phyloP scores from a whole-genome alignment of 2,888 invertebrate species.

The Lasioglossum figueresi region DNA sequence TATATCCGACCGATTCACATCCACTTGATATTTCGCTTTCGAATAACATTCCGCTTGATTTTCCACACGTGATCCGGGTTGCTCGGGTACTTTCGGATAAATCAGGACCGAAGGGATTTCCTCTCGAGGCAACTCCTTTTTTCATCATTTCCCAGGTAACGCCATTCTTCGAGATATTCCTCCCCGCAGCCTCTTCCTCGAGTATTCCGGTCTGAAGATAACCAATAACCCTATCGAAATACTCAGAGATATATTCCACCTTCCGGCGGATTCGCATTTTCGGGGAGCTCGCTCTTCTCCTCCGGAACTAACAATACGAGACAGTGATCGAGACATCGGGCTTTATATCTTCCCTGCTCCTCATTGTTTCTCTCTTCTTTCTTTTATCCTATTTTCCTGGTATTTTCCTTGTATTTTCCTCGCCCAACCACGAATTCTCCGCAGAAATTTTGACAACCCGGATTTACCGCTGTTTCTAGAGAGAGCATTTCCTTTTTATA shows the following conservation, averaged over 20 bases:
- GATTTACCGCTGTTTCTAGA: not conserved
- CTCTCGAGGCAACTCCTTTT: not conserved
- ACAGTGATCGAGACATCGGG: not conserved
- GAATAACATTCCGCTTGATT: conserved; percentile 8
- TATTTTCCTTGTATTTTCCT: not conserved
- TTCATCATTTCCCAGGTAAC: not conserved
- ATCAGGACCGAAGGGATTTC: not conserved
- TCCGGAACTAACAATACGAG: not conserved
- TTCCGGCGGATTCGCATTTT: not conserved
- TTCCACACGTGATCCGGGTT: not conserved
- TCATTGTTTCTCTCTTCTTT: not conserved
- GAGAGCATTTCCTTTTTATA: not conserved
- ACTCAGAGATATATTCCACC: not conserved
- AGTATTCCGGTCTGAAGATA: not conserved
- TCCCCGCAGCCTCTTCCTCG: not conserved
- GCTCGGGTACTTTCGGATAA: not conserved
- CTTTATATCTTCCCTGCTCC: not conserved
- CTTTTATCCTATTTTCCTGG: not conserved
- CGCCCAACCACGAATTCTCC: not conserved
- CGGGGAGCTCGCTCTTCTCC: not conserved
- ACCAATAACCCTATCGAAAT: conserved; percentile 1
- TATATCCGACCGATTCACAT: not conserved
- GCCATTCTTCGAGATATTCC: not conserved
- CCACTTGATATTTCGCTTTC: conserved; percentile 4
- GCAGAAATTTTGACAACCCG: not conserved